Evolutionary conservation across 2,888 invertebrate genomes (phyloP), one percentile per base, ranked within the genome.

Genomic region (Pollenia griseotomentosa): DNA sequence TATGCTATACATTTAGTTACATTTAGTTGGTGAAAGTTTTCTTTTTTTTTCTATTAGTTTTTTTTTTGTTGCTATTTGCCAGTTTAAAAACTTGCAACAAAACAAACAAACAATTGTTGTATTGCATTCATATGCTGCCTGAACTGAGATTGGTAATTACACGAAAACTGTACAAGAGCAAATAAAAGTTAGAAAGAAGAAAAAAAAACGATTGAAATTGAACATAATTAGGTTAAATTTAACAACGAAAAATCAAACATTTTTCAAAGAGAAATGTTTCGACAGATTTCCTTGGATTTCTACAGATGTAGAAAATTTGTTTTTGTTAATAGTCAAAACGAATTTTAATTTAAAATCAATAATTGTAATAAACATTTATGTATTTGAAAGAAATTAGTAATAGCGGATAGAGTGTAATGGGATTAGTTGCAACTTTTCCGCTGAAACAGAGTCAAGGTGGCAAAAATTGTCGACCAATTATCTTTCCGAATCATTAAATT

Each of bases 161-260:
- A 82, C 16, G 48, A 73, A 73, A 83, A 73, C 19, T 75, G 14
- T 61, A 63, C 84, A 68, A 84, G 53, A 66, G 44, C 53, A 74
- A 65, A 9, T 19, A 33, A 33, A 33, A 33, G 33, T 33, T 33
- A 16, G 11, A 11, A 51, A 63, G 33, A 10, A 16, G 12, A 70
- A 33, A 68, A 61, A 53, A 63, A 46, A 59, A 63, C 51, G 12
- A 46, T 61, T 59, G n/a, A 81, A 73, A 73, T 82, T 77, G 51
- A 78, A 82, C 82, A 82, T 78, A 82, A 86, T 82, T 82, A 74
- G 82, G 85, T 86, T 82, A 82, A 77, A 78, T 82, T 86, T 78
- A 65, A 71, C 82, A 82, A 83, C 40, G 70, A 73, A 83, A 65
- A 66, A 78, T 74, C 42, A 82, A 81, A 81, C 65, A 81, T 57